These are phyloP conservation scores for Acanthosoma haemorrhoidale DNA, from an alignment of 2,888 invertebrate species.

Conservation along the genomic window DNA sequence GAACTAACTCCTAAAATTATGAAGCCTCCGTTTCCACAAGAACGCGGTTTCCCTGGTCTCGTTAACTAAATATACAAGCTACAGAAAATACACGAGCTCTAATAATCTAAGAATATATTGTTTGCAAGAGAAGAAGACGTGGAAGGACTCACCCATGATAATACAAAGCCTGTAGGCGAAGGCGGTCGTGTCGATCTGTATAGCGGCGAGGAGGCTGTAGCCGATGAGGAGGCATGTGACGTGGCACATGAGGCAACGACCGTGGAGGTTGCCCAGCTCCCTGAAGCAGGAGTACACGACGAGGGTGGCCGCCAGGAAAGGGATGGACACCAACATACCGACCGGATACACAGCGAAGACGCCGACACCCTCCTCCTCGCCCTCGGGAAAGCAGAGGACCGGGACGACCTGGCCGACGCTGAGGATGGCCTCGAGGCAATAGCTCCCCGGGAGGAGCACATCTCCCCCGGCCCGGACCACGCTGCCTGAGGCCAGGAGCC, in stretches of 20 bases:
- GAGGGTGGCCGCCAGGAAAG: slow-evolving; percentile 52
- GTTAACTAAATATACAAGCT: too few relatives aligned
- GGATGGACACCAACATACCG: slow-evolving; percentile 52
- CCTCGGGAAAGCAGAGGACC: slow-evolving; percentile 36
- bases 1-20: too few relatives aligned
- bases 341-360: slow-evolving; percentile 36
- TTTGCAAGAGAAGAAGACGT: not conserved
- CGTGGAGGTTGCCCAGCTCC: slow-evolving; percentile 50
- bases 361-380: slow-evolving; percentile 28
- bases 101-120: too few relatives aligned
- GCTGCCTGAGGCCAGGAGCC: slow-evolving; percentile 26
- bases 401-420: slow-evolving; percentile 22
- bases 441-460: slow-evolving; percentile 13
- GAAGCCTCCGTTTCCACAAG: too few relatives aligned
- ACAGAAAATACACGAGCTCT: too few relatives aligned
- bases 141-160: slow-evolving; percentile 31
- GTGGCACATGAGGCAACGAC: slow-evolving; percentile 44
- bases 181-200: slow-evolving; percentile 40
- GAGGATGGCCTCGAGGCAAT: slow-evolving; percentile 32
- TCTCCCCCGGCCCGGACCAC: slow-evolving; percentile 24
- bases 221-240: slow-evolving; percentile 42
- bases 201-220: slow-evolving; percentile 41
- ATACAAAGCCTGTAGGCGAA: slow-evolving; percentile 31
- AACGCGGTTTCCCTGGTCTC: too few relatives aligned
- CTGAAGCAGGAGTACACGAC: slow-evolving; percentile 51